phyloP scores from a whole-genome alignment of 2,888 invertebrate genomes.

The Caenorhabditis japonica region DNA sequence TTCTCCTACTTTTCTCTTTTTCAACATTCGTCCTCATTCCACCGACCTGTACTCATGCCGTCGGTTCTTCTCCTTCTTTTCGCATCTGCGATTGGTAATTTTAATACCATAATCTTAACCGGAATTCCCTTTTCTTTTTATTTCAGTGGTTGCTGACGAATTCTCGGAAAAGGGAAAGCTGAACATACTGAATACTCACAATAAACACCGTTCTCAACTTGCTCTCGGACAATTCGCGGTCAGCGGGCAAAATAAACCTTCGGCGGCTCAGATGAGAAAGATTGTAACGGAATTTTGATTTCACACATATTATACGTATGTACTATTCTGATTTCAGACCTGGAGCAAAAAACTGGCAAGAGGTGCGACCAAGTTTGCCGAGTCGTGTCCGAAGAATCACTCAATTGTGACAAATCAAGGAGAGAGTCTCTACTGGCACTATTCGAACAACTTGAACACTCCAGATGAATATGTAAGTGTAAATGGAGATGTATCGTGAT shows the following conservation, averaged over 20 bases:
- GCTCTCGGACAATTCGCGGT: slow-evolving; percentile 19
- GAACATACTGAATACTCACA: slow-evolving; percentile 28
- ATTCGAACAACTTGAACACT: slow-evolving; percentile 14
- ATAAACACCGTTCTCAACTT: slow-evolving; percentile 27
- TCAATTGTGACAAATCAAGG: slow-evolving; percentile 12
- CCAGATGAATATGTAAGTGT: slow-evolving; percentile 35
- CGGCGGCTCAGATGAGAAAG: slow-evolving; percentile 25
- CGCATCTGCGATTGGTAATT: slow-evolving; percentile 29
- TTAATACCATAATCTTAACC: not conserved
- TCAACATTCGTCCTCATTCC: not conserved
- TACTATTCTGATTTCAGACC: slow-evolving; percentile 10
- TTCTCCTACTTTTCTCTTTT: not conserved
- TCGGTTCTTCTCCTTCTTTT: slow-evolving; percentile 34
- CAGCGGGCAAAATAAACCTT: slow-evolving; percentile 27
- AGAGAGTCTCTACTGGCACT: slow-evolving; percentile 39
- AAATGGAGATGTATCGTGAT: too few species aligned
- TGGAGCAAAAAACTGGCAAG: slow-evolving; percentile 14
- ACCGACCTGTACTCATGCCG: slow-evolving; percentile 15
- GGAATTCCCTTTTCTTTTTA: slow-evolving; percentile 8
- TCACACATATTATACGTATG: too few species aligned
- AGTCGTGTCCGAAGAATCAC: slow-evolving; percentile 38
- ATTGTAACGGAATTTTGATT: slow-evolving; percentile 19
- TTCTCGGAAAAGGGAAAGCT: slow-evolving; percentile 23
- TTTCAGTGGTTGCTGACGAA: slow-evolving; percentile 1
- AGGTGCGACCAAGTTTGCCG: slow-evolving; percentile 19